Base-by-base conservation (phyloP, 2,888 invertebrate species). In the Sympetrum striolatum region DNA sequence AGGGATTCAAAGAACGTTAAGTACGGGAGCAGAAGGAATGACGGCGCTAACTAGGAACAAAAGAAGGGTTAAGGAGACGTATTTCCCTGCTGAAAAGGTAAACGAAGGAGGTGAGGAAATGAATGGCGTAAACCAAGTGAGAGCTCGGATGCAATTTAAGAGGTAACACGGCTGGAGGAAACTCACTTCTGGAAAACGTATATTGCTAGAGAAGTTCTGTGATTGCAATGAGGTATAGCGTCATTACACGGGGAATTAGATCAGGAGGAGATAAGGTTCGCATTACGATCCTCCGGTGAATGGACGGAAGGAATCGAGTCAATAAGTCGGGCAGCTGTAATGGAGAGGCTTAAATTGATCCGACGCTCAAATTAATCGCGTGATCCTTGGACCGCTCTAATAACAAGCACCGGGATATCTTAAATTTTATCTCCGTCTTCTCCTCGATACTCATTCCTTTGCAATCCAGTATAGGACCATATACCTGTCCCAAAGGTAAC, bases 151-250 rank as follows among this genome's bases (percentile, higher is more conserved):
- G 60, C 86, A 60, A 86, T 86, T 86, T 86, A 86, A 58, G 53
- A 53, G 86, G 60, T 37, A 58, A 60, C 37, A 82, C 25, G 53
- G 82, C 58, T 35, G 58, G 60, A 86, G 86, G 86, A 37, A 86
- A 64, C 86, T 82, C 53, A 15, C 53, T 53, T 58, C 82, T 31
- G 35, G 53, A 39, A 86, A 64, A 60, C 86, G 60, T 86, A 86
- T 60, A 86, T 86, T 37, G 60, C 64, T 18, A 35, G 58, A 58
- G 58, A 82, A 82, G 53, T 82, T 86, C 86, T 64, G 86, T 37
- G 86, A 86, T 86, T 86, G 86, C 60, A 86, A 86, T 64, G 86
- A 86, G 58, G 86, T 37, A 86, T 82, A 58, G 82, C 48, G 86
- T 60, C 60, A 60, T 86, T 53, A 64, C 86, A 86, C 86, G 86